Percentiles rank a stretch among this genome's conserved stretches.
These are phyloP conservation scores for Synanceia verrucosa DNA, from an alignment of 2,797 vertebrate species.

Conservation along the genomic window DNA sequence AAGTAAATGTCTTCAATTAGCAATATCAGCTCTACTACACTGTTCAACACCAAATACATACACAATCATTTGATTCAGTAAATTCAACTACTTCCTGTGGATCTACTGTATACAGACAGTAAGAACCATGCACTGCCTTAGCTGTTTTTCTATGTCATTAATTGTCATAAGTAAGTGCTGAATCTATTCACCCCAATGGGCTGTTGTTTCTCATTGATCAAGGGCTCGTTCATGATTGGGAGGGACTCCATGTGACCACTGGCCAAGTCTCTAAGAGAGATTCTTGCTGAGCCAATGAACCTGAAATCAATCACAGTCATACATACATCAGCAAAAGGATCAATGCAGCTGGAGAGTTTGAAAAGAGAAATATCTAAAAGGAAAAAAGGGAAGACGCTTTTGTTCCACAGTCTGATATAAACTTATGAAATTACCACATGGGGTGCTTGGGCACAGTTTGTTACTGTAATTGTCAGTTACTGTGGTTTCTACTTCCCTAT, in stretches of 20 bases:
- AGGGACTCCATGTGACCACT: constrained; percentile 87
- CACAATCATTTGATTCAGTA: neutral
- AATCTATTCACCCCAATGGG: constrained; percentile 85
- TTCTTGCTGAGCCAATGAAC: constrained; percentile 89
- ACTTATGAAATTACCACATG: neutral
- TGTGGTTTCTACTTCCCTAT: constrained; percentile 55
- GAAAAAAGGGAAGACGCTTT: neutral
- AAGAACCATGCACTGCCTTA: neutral
- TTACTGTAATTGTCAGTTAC: neutral
- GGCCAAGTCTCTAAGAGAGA: constrained; percentile 88
- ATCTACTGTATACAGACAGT: neutral
- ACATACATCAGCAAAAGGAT: neutral
- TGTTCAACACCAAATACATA: neutral
- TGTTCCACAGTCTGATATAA: neutral
- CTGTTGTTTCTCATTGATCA: constrained; percentile 90
- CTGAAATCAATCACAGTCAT: constrained; percentile 75
- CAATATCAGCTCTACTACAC: neutral
- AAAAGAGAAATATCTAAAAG: neutral
- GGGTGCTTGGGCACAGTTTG: neutral
- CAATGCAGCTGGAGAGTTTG: neutral
- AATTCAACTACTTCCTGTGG: neutral
- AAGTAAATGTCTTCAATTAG: neutral
- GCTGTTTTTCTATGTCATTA: neutral
- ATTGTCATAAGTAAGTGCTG: neutral
- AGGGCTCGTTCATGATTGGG: constrained; percentile 86